These are phyloP conservation scores for Bolborhynchus lineola DNA, from an alignment of 2,113 vertebrate genomes.

Conservation along the genomic window DNA sequence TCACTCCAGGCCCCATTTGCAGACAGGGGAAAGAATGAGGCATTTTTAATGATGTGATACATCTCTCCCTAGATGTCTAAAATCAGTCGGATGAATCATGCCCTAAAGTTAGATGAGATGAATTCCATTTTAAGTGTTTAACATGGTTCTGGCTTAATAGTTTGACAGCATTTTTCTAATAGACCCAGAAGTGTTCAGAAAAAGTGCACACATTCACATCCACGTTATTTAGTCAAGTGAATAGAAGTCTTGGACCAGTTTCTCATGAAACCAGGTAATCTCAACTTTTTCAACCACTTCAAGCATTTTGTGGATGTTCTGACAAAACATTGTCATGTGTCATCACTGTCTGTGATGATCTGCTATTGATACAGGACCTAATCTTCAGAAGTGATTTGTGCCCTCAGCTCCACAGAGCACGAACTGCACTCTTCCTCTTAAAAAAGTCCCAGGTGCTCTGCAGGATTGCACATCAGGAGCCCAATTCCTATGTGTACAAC, in stretches of 20 bases:
- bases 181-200: neutral
- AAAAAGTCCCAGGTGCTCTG: neutral
- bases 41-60: constrained; percentile 51
- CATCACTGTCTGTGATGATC: neutral
- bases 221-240: neutral
- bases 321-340: neutral
- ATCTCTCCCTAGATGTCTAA: constrained; percentile 29
- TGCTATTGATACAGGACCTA: neutral
- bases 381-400: neutral
- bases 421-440: neutral
- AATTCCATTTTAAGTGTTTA: constrained; percentile 53
- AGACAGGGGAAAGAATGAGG: constrained; percentile 37
- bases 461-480: neutral
- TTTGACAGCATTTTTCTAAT: constrained; percentile 48
- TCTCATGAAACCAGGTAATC: neutral
- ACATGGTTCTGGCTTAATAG: constrained; percentile 29
- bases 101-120: constrained; percentile 45
- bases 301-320: neutral
- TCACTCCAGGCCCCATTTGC: constrained; percentile 28
- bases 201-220: neutral
- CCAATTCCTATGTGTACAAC: neutral
- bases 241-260: neutral
- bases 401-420: neutral
- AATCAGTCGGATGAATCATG: constrained; percentile 18
- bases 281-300: neutral